Evolutionary conservation across 1,140 invertebrate genomes (phyloP), one percentile per base, ranked within the genome.

Genomic region (Holotrichia oblita): DNA sequence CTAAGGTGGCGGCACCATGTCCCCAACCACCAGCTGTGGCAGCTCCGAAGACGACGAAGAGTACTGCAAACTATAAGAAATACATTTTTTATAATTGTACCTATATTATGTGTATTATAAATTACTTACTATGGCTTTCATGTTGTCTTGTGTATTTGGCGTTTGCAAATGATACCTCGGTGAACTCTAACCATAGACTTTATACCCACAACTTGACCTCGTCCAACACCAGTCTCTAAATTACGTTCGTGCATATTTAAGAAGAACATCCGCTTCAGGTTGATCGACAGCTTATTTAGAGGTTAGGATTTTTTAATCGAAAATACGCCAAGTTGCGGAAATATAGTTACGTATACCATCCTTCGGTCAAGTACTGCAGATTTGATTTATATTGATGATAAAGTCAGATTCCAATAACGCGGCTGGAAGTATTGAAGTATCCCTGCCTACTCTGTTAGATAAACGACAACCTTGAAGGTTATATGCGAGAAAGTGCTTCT

Each of bases 1-100:
- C 82, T 0, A 86, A 61, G n/a, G 82, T 80, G 22, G 82, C 82
- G 8, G 59, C 80, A 12, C 80, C 79, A 79, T 82, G 14, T 78
- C 75, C 14, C 81, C 83, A n/a, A 81, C 40, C 59, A 83, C 64
- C 41, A 80, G 85, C 85, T 77, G 79, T 83, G 77, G 80, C 83
- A 22, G 81, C 82, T 42, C 83, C 55, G 24, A 79, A 76, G 72
- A 79, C 79, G 34, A 84, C 77, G 48, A 83, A 81, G 78, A 84
- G 79, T n/a, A 82, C 75, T 72, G 80, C 80, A 40, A 84, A 79
- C 84, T 85, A 17, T 55, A 7, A 76, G 41, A 14, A 24, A 59
- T 55, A 24, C 55, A 42, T 34, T 72, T 34, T 72, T 74, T 40
- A 9, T 10, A 69, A 6, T 69, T 27, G 2, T 27, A 4, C 8